Base-by-base conservation (phyloP, 2,888 invertebrate genomes). In the Aspidapion aeneum region DNA sequence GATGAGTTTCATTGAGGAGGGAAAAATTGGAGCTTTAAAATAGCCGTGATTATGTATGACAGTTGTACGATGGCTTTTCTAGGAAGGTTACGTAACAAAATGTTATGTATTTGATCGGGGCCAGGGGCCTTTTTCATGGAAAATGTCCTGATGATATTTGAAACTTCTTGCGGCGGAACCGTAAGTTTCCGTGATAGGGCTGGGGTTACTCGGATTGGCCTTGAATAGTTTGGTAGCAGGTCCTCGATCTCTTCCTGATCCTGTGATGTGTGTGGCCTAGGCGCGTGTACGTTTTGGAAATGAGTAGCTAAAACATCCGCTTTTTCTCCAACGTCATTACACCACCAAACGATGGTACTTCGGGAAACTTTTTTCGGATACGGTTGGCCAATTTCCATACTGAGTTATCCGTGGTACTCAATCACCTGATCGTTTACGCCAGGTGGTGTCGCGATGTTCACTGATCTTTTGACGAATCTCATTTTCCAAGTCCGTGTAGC, bases 71-170 rank as follows among this genome's bases (percentile, higher is more conserved):
- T n/a, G n/a, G n/a, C n/a, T n/a, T 73, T 73, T 50, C 35, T 62
- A 1, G 68, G 66, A 5, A 74, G 58, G n/a, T 74, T 68, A 66
- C 74, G 70, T 17, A 69, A 48, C 5, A 68, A 12, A 18, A 35
- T 64, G 48, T 66, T 65, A n/a, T 58, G 35, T 1, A 68, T 63
- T 1, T 59, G 56, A 48, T 69, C 69, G 16, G 56, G 61, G 1
- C 69, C 69, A 1, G 66, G 68, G 1, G 69, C 64, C 65, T 67
- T 69, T n/a, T 66, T 69, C 16, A 64, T 67, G 0, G 65, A 62
- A 9, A 70, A 58, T 7, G 21, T 9, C 17, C n/a, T 52, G 17
- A 52, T 18, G 52, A 19, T 19, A 5, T 17, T 3, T 17, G 17
- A 7, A 35, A 35, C 12, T 12, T 35, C 35, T n/a, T n/a, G 5